A percentile compares a stretch with the other conserved stretches of the same genome.
Conservation (phyloP, 2,113 vertebrate species). For the Lepus europaeus region DNA sequence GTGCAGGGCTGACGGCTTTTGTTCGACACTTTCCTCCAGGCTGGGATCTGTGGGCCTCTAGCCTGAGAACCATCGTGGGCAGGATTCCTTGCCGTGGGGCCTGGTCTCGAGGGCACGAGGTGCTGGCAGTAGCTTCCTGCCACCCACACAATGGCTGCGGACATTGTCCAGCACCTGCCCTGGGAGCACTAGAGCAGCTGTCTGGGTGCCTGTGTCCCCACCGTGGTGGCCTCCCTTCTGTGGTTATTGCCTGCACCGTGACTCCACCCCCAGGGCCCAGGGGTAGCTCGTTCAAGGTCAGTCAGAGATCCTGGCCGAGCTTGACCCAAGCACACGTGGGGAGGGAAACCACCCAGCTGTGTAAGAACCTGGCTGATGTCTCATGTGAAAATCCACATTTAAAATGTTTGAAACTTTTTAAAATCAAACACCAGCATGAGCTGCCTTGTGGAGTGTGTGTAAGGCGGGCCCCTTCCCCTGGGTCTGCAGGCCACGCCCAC, state of each 20-base stretch:
- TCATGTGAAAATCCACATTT: neutral
- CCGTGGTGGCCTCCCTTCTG: neutral
- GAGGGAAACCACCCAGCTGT: neutral
- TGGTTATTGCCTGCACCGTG: neutral
- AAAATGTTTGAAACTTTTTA: neutral
- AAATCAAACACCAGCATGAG: neutral
- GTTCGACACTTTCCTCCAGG: neutral
- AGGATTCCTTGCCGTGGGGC: neutral
- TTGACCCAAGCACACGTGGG: too few species aligned
- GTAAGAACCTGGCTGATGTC: neutral
- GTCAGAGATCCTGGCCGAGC: neutral
- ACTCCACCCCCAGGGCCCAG: neutral
- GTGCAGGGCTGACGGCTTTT: neutral
- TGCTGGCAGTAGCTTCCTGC: neutral
- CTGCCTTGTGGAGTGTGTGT: too few species aligned
- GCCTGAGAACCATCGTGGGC: neutral
- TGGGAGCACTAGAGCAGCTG: neutral
- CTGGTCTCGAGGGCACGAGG: too few species aligned
- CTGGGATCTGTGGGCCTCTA: neutral
- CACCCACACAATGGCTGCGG: neutral
- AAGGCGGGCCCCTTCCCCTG: neutral
- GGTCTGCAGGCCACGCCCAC: neutral
- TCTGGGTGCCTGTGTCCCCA: neutral
- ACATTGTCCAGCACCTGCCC: neutral
- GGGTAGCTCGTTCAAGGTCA: too few species aligned